Percentiles rank a stretch among this genome's conserved stretches.
These are phyloP conservation scores for Zeugodacus cucurbitae DNA, from an alignment of 1,140 invertebrate genomes.

Conservation along the genomic window DNA sequence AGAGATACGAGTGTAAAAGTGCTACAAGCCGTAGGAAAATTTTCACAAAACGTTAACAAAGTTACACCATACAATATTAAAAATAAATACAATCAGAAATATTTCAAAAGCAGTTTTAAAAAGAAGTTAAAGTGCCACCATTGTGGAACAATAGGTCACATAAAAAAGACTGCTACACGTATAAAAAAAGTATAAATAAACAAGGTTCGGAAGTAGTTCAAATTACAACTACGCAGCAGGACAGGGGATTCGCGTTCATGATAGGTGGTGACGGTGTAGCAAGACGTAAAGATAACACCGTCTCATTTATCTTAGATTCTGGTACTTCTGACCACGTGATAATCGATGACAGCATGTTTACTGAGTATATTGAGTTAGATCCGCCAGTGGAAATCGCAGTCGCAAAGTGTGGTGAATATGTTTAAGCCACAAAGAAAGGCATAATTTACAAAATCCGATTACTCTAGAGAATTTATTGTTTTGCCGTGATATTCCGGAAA, in stretches of 20 bases:
- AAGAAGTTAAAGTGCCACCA: conserved; percentile 46
- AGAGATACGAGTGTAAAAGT: conserved; percentile 45
- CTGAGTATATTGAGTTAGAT: conserved; percentile 44
- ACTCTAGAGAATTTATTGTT: too few species aligned
- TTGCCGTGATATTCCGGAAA: neutral
- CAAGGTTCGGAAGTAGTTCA: too few species aligned
- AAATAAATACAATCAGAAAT: neutral
- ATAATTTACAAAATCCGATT: neutral
- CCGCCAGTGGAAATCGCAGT: too few species aligned
- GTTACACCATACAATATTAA: neutral
- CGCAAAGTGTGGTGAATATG: too few species aligned
- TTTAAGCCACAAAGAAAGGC: too few species aligned
- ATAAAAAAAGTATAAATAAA: too few species aligned
- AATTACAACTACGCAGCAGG: too few species aligned
- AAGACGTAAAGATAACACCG: neutral
- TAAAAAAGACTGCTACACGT: conserved; percentile 47
- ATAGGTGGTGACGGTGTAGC: too few species aligned
- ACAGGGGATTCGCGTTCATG: too few species aligned
- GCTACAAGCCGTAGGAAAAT: conserved; percentile 42
- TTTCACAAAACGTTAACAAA: too few species aligned
- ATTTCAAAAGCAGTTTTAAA: conserved; percentile 26
- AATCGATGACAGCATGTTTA: conserved; percentile 51
- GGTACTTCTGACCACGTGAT: too few species aligned
- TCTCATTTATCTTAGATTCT: conserved; percentile 44
- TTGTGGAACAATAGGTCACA: too few species aligned